Conservation (phyloP, 2,888 invertebrate species). For the Autographa pulchrina region DNA sequence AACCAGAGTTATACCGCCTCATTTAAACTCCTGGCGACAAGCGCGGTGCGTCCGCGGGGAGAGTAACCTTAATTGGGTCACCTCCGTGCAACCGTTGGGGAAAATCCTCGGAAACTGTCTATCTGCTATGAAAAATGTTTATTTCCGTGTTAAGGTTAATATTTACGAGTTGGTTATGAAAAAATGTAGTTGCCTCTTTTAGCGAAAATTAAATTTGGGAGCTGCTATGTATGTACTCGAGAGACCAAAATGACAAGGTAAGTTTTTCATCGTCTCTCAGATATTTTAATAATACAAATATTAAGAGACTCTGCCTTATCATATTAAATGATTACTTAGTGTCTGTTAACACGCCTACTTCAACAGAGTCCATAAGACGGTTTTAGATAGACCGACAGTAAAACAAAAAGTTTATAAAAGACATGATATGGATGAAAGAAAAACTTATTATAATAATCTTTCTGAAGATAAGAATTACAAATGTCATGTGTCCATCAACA, state of each 20-base stretch:
- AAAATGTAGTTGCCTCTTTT: neutral
- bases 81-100: conserved; percentile 9
- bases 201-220: neutral
- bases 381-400: neutral
- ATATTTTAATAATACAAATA: neutral
- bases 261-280: neutral
- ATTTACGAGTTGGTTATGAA: conserved; percentile 2
- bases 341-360: neutral
- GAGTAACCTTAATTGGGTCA: conserved; percentile 44
- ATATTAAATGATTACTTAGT: neutral
- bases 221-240: neutral
- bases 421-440: neutral
- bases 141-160: neutral
- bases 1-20: conserved; percentile 9
- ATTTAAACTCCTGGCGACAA: conserved; percentile 12
- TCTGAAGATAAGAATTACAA: neutral
- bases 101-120: conserved; percentile 15
- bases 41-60: conserved; percentile 7
- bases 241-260: neutral
- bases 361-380: neutral
- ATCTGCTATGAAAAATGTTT: conserved; percentile 10
- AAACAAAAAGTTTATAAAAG: neutral
- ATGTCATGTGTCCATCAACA: conserved; percentile 1
- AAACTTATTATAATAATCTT: conserved; percentile 3
- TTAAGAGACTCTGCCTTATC: too few species aligned